Percentiles rank a stretch among this genome's conserved stretches.
Conservation (phyloP, 2,797 vertebrate species). For the Crax fasciolata region DNA sequence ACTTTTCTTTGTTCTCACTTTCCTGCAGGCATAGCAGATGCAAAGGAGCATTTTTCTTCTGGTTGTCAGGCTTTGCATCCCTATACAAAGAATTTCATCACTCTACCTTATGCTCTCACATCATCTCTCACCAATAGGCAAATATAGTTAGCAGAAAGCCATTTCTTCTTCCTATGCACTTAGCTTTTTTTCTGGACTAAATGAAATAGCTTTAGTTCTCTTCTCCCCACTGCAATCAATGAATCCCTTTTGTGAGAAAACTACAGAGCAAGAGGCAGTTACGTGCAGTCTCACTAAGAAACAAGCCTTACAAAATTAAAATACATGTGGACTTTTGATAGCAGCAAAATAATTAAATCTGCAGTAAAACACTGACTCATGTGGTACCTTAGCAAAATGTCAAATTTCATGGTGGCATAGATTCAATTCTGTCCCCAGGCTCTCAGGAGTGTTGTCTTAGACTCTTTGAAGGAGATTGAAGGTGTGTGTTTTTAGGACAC, state of each 20-base stretch:
- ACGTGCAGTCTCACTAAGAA: neutral
- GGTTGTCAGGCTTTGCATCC: neutral
- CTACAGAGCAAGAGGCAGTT: neutral
- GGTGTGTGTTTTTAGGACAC: neutral
- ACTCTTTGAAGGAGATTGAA: constrained; percentile 27
- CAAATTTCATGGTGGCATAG: neutral
- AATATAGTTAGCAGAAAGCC: neutral
- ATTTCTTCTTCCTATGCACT: neutral
- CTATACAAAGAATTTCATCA: neutral
- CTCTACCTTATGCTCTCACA: neutral
- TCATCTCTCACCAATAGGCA: neutral
- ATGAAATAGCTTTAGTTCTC: neutral
- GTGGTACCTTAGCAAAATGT: constrained; percentile 44
- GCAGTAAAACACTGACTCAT: constrained; percentile 21
- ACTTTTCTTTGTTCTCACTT: constrained; percentile 12
- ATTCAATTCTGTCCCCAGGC: neutral
- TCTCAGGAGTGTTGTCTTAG: constrained; percentile 4
- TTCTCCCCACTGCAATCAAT: neutral
- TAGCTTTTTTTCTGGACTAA: neutral
- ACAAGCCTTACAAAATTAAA: neutral
- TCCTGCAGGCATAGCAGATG: neutral
- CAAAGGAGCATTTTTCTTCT: neutral
- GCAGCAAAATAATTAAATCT: constrained; percentile 43
- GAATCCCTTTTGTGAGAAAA: neutral
- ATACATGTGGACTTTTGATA: neutral